Conservation (phyloP, 1,140 invertebrate species). For the Octopus sinensis region DNA sequence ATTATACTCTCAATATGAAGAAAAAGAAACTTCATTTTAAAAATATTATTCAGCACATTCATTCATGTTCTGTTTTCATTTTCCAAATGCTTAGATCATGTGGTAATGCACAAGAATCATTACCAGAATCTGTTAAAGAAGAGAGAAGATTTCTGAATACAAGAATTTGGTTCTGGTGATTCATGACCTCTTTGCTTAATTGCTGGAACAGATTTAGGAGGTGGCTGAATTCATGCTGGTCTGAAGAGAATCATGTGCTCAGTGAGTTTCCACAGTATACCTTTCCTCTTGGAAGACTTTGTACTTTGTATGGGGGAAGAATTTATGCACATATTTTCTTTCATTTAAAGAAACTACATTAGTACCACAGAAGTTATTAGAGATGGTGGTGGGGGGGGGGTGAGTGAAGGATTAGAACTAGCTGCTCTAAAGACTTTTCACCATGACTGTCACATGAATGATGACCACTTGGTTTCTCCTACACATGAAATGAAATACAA, state of each 20-base stretch:
- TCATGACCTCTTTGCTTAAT: not conserved
- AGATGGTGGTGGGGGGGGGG: constrained; percentile 29
- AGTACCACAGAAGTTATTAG: constrained; percentile 14
- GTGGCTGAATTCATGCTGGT: constrained; percentile 29
- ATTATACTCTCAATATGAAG: too few relatives aligned
- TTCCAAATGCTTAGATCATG: too few relatives aligned
- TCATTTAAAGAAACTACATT: constrained; percentile 19
- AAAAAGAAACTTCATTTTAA: too few relatives aligned
- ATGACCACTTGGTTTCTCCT: constrained; percentile 19
- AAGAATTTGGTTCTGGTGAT: constrained; percentile 34
- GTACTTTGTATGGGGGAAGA: constrained; percentile 20
- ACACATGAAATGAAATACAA: not conserved
- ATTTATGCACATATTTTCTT: constrained; percentile 35
- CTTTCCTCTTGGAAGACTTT: not conserved
- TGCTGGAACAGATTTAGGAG: constrained; percentile 23
- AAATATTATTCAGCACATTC: too few relatives aligned
- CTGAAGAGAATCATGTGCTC: constrained; percentile 28
- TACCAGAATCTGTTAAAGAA: too few relatives aligned
- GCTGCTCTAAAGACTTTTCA: not conserved
- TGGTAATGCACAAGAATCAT: too few relatives aligned
- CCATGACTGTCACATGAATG: constrained; percentile 13
- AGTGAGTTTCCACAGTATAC: not conserved
- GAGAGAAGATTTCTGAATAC: constrained; percentile 31
- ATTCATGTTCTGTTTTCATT: too few relatives aligned
- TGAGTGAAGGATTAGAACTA: constrained; percentile 25